phyloP scores from a whole-genome alignment of 2,888 invertebrate genomes.

The Eudasyphora cyanicolor region DNA sequence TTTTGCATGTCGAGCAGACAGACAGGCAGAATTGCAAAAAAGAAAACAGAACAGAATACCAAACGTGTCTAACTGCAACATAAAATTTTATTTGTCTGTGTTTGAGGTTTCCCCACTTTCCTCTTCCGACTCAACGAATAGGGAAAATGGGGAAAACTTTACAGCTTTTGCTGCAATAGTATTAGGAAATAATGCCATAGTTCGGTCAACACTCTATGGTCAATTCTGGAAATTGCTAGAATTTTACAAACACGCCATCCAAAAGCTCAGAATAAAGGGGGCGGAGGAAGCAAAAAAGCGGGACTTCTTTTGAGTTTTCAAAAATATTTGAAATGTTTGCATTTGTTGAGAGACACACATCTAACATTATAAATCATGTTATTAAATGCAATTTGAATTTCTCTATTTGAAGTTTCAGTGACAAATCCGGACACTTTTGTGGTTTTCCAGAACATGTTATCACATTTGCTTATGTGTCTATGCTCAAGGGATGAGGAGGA shows the following conservation, averaged over 20 bases:
- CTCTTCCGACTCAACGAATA: no score
- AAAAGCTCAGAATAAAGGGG: not conserved
- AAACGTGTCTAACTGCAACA: slow-evolving; percentile 38
- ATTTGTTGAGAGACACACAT: not conserved
- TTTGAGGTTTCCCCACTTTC: not conserved
- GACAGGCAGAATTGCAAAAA: not conserved
- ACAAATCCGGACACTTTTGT: not conserved
- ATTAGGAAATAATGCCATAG: not conserved
- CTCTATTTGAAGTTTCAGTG: slow-evolving; percentile 1
- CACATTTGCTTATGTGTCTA: no score
- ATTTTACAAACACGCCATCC: slow-evolving; percentile 3
- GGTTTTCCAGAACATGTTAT: not conserved
- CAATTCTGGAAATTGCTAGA: not conserved
- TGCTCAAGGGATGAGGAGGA: no score
- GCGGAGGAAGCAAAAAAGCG: no score
- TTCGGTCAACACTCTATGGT: slow-evolving; percentile 6
- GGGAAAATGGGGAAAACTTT: not conserved
- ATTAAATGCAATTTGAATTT: slow-evolving; percentile 17
- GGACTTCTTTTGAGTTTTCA: not conserved
- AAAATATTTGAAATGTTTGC: not conserved
- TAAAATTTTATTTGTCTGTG: slow-evolving; percentile 27
- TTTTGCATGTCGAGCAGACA: slow-evolving; percentile 41
- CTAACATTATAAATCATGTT: slow-evolving; percentile 11
- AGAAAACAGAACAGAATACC: not conserved
- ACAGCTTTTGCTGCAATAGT: not conserved